These are phyloP conservation scores for Dorcus parallelipipedus DNA, from an alignment of 2,888 invertebrate genomes.

Conservation along the genomic window DNA sequence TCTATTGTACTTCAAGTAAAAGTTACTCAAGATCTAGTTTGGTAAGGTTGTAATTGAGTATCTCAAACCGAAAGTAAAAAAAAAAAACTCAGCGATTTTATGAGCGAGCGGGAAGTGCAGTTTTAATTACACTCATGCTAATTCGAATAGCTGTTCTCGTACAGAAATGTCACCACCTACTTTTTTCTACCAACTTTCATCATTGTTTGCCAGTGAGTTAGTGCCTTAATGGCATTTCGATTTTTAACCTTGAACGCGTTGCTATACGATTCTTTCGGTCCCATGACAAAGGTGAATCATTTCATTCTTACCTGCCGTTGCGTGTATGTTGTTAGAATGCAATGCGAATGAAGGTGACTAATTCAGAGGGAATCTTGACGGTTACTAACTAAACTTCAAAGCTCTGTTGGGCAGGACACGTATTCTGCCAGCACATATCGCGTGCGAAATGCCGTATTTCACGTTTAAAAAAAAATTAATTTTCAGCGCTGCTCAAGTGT, in stretches of 20 bases:
- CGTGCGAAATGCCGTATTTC: too few species aligned
- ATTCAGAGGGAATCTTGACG: not conserved
- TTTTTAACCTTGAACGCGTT: not conserved
- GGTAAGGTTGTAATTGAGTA: conserved; percentile 12
- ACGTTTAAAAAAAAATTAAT: too few species aligned
- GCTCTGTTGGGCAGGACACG: too few species aligned
- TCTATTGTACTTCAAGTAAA: conserved; percentile 11
- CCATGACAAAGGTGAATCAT: not conserved
- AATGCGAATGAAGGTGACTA: not conserved
- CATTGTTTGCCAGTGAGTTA: too few species aligned
- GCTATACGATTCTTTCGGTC: not conserved
- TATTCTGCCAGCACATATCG: too few species aligned
- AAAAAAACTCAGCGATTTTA: not conserved
- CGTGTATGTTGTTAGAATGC: not conserved
- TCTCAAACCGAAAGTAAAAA: not conserved
- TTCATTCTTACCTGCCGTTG: conserved; percentile 1
- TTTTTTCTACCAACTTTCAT: too few species aligned
- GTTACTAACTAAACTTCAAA: not conserved
- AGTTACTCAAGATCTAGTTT: conserved; percentile 16
- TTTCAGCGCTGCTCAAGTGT: too few species aligned
- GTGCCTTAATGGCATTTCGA: not conserved
- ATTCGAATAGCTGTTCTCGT: not conserved
- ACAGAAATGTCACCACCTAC: too few species aligned
- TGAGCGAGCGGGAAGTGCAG: not conserved
- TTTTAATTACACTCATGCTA: not conserved